A percentile compares a stretch with the other conserved stretches of the same genome.
Evolutionary conservation across 2,113 vertebrate genomes (phyloP).

Genomic region (Dasyornis broadbenti): DNA sequence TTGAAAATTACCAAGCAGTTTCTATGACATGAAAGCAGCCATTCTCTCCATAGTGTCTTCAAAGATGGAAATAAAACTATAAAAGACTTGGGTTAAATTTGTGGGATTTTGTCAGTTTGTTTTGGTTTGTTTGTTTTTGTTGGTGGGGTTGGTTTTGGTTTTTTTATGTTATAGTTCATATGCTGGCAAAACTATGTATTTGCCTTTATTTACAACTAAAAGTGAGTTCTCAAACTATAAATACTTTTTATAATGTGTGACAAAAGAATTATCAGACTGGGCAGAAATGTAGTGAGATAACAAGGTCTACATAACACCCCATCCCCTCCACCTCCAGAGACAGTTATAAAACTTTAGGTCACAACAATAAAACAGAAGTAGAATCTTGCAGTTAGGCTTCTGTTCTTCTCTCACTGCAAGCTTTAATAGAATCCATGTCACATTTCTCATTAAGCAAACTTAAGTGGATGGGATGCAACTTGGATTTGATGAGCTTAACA

Average conservation of each 20-base stretch:
- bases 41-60: neutral
- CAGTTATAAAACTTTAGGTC: neutral
- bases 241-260: neutral
- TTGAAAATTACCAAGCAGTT: neutral
- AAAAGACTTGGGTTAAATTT: neutral
- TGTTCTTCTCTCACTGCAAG: neutral
- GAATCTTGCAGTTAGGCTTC: neutral
- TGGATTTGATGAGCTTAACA: neutral
- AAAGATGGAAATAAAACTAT: neutral
- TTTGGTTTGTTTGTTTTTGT: neutral
- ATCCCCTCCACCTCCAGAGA: neutral
- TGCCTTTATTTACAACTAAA: neutral
- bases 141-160: accelerated
- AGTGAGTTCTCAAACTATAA: neutral
- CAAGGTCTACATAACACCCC: neutral
- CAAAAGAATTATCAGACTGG: neutral
- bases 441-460: neutral
- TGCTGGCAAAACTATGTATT: neutral
- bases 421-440: neutral
- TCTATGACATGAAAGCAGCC: neutral
- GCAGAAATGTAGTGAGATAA: neutral
- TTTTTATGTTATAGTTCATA: neutral
- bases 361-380: neutral
- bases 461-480: neutral
- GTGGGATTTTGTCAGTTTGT: neutral